Evolutionary conservation across 64 coral and sea anemone species (phyloP).

Genomic region (Pachyseris speciosa): DNA sequence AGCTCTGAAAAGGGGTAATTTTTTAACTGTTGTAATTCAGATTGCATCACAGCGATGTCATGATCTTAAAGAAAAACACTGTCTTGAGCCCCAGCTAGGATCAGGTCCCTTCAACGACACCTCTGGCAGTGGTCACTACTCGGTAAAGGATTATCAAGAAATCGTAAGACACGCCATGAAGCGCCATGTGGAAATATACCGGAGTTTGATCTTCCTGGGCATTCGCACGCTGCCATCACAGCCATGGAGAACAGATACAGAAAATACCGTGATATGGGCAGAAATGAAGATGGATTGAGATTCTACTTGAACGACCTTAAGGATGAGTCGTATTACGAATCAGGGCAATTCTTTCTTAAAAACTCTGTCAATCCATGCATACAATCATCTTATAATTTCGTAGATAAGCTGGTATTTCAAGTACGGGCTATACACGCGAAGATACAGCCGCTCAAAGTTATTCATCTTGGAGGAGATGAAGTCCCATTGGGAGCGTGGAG

Average conservation of each 20-base stretch:
- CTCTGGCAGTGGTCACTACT: conserved; percentile 65
- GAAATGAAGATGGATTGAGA: neutral
- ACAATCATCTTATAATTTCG: conserved; percentile 71
- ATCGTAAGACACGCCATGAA: conserved; percentile 75
- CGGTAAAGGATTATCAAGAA: conserved; percentile 73
- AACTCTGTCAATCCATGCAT: conserved; percentile 88
- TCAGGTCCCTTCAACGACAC: conserved; percentile 71
- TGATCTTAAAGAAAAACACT: conserved; percentile 59
- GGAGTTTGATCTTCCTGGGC: conserved; percentile 90
- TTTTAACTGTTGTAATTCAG: conserved; percentile 4
- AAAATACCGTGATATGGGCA: neutral
- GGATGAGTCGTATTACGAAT: conserved; percentile 63
- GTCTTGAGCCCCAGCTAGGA: conserved; percentile 77
- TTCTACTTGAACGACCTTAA: conserved; percentile 46
- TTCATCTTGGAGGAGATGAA: conserved; percentile 92
- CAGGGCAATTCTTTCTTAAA: conserved; percentile 79
- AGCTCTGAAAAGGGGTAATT: too few relatives aligned
- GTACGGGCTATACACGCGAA: conserved; percentile 69
- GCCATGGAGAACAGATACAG: conserved; percentile 69
- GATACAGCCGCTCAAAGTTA: conserved; percentile 72
- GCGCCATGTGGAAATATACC: conserved; percentile 71
- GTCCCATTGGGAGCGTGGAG: conserved; percentile 81
- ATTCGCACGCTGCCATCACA: conserved; percentile 81
- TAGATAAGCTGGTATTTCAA: conserved; percentile 66
- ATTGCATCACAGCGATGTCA: conserved; percentile 85